Evolutionary conservation across 2,888 invertebrate genomes (phyloP), one percentile per base, ranked within the genome.

Genomic region (Phorcus lineatus): DNA sequence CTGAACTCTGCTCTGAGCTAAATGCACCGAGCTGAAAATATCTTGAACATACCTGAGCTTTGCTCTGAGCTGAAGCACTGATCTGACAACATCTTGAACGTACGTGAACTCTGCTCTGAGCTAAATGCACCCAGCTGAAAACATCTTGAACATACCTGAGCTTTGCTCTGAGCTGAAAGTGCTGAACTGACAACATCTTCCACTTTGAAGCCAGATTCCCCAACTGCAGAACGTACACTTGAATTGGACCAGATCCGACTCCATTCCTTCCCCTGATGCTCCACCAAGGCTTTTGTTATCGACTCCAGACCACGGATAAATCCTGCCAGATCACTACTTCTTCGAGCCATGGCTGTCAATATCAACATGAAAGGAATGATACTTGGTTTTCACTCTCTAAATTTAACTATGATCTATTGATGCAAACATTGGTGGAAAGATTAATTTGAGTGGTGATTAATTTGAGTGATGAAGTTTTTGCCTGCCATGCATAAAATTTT

Each of bases 181-280:
- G 77, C 82, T 74, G 86, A 86, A 80, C 85, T 87, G 13, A 87
- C 52, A 19, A 70, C 77, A 19, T 89, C 88, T 79, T 90, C 90
- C 11, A 86, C 53, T 47, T 86, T 87, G 4, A 62, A 47, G 53
- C 86, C 82, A 1, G 84, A 76, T 28, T 86, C 82, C 77, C 87
- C 83, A 6, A 85, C 83, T 6, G 86, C 86, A 11, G 87, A 79
- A 70, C 86, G 86, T 1, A 92, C 28, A 82, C 90, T 91, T 22
- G 91, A 91, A 81, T 92, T 91, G 4, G 86, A 81, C 92, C 91
- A 92, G 7, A 82, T 84, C 11, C 85, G 84, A 66, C 82, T 79
- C 3, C 86, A 53, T 76, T 91, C 90, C 76, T 82, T 85, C 31
- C 89, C 86, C 79, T 91, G 89, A 36, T 89, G 88, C 19, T 89